These are phyloP conservation scores for Nothoprocta pentlandii DNA, from an alignment of 2,113 vertebrate genomes.

Conservation along the genomic window DNA sequence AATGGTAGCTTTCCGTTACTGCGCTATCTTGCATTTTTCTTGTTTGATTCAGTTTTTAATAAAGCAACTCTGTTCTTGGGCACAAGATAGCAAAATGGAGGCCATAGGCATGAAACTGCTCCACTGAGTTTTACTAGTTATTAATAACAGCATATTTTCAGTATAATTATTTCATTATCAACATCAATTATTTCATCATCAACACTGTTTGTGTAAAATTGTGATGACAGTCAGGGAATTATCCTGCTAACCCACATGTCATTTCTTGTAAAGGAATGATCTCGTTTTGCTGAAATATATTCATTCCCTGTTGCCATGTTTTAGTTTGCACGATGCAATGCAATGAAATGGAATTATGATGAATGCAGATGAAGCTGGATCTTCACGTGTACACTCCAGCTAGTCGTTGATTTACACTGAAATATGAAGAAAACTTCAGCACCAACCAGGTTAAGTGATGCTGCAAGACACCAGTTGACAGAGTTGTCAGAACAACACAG, in stretches of 20 bases:
- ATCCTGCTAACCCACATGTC: not conserved
- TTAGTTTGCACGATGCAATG: not conserved
- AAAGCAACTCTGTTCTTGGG: not conserved
- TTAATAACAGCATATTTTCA: not conserved
- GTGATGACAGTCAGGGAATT: not conserved
- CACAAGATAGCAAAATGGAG: not conserved
- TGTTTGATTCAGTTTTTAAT: not conserved
- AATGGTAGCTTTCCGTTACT: not conserved
- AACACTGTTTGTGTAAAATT: not conserved
- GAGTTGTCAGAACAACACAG: fast-evolving
- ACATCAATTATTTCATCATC: not conserved
- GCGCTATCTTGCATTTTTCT: not conserved
- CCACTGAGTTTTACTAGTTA: not conserved
- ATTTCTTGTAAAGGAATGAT: not conserved
- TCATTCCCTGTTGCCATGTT: not conserved
- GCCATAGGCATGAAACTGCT: not conserved
- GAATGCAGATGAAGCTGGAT: not conserved
- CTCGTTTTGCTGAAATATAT: not conserved
- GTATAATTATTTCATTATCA: not conserved
- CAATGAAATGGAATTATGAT: no score
- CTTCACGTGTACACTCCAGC: not conserved
- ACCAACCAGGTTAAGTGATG: not conserved
- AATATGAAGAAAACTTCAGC: not conserved
- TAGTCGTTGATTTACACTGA: not conserved
- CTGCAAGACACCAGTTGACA: fast-evolving